These are phyloP conservation scores for Manis pentadactyla DNA, from an alignment of 2,797 vertebrate genomes.

Conservation along the genomic window DNA sequence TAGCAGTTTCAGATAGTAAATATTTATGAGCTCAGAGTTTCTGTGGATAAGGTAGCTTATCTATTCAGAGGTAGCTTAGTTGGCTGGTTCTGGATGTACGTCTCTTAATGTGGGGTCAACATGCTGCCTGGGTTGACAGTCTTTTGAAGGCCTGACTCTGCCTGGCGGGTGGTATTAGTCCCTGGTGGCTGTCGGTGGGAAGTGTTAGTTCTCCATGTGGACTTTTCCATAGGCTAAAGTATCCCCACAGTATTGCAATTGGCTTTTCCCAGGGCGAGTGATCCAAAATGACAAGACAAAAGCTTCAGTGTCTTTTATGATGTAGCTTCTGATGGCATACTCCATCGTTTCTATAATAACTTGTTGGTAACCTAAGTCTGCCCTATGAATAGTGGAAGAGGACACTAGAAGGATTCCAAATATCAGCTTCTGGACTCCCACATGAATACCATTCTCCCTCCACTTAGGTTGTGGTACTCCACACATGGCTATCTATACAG, in stretches of 20 bases:
- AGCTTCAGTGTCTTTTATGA: neutral
- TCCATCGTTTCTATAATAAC: neutral
- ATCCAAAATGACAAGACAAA: neutral
- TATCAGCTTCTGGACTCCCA: neutral
- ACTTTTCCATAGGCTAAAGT: neutral
- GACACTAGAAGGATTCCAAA: neutral
- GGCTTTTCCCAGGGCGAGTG: neutral
- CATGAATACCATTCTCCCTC: neutral
- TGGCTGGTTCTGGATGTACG: neutral
- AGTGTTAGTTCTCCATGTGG: neutral
- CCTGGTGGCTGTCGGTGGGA: neutral
- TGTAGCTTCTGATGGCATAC: neutral
- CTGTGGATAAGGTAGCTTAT: neutral
- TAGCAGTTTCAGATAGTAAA: neutral
- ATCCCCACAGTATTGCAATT: neutral
- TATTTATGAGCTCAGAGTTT: neutral
- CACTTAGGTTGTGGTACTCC: neutral
- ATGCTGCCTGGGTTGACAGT: neutral
- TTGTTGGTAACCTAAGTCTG: neutral
- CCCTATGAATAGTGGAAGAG: neutral
- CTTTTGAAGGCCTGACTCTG: neutral
- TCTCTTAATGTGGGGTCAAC: neutral
- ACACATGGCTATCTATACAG: neutral
- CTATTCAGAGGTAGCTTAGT: neutral
- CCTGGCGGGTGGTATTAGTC: neutral